A percentile compares a stretch with the other conserved stretches of the same genome.
Conservation (phyloP, 2,797 vertebrate genomes). For the Myripristis jacobus region DNA sequence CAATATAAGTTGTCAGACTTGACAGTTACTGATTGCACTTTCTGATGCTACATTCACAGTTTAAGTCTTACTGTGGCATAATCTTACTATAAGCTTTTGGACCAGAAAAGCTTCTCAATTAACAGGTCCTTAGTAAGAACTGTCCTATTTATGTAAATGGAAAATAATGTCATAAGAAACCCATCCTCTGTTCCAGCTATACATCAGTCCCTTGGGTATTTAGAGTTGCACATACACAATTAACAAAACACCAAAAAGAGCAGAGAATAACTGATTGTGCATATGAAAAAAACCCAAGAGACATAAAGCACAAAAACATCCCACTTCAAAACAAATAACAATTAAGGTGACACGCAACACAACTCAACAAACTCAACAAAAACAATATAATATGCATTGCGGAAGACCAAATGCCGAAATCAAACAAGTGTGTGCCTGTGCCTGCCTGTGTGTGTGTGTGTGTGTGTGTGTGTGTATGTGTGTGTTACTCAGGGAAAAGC, state of each 20-base stretch:
- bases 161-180: neutral
- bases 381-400: neutral
- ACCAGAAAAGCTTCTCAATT: neutral
- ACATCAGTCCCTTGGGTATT: conserved; percentile 21
- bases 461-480: neutral
- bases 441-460: too few relatives aligned
- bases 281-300: conserved; percentile 25
- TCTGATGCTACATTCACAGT: too few relatives aligned
- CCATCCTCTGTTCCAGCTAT: neutral
- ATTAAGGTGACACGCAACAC: neutral
- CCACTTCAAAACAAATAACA: neutral
- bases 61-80: too few relatives aligned
- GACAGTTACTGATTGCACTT: too few relatives aligned
- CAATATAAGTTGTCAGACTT: too few relatives aligned
- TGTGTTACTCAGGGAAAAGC: too few relatives aligned
- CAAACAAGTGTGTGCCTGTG: neutral
- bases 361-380: neutral
- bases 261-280: conserved; percentile 18
- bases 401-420: neutral
- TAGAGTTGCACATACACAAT: conserved; percentile 3
- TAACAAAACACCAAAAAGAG: conserved; percentile 41
- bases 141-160: neutral
- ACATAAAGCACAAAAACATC: neutral
- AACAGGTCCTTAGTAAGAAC: neutral
- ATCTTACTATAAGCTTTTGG: too few relatives aligned